phyloP scores from a whole-genome alignment of 1,140 invertebrate genomes.

The Maniola jurtina region DNA sequence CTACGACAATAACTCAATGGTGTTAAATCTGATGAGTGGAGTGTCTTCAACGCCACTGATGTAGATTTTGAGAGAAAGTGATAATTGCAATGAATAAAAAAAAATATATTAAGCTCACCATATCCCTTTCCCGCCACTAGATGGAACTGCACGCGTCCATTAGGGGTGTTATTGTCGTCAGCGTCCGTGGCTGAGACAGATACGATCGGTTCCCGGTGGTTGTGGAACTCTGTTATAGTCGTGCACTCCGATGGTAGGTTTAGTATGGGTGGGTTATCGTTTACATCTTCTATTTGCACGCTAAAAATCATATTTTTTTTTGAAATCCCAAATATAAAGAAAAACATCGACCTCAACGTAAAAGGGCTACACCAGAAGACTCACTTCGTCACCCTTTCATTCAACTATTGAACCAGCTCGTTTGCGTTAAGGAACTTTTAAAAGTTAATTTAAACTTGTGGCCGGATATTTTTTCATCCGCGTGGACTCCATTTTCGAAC shows the following conservation, averaged over 20 bases:
- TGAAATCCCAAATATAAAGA: neutral
- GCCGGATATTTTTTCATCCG: too few relatives aligned
- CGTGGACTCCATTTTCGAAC: too few relatives aligned
- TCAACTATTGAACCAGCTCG: too few relatives aligned
- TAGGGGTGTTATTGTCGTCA: conserved; percentile 89
- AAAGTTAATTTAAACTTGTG: too few relatives aligned
- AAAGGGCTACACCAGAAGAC: too few relatives aligned
- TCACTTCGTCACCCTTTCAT: too few relatives aligned
- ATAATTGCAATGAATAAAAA: too few relatives aligned
- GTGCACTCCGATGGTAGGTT: conserved; percentile 84
- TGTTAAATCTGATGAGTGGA: too few relatives aligned
- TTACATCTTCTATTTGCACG: conserved; percentile 87
- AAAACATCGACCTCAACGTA: neutral
- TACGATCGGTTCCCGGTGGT: conserved; percentile 86
- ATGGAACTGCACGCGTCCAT: conserved; percentile 87
- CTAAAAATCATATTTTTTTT: conserved; percentile 40
- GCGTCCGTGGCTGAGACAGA: conserved; percentile 88
- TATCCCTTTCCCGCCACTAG: conserved; percentile 88
- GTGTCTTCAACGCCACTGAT: too few relatives aligned
- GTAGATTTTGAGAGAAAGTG: too few relatives aligned
- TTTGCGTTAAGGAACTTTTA: too few relatives aligned
- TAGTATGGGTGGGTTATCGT: conserved; percentile 89
- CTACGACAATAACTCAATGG: too few relatives aligned
- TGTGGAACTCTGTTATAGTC: conserved; percentile 93
- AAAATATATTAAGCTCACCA: conserved; percentile 66